A percentile compares a stretch with the other conserved stretches of the same genome.
Conservation (phyloP, 1,140 invertebrate species). For the Onthophagus taurus region DNA sequence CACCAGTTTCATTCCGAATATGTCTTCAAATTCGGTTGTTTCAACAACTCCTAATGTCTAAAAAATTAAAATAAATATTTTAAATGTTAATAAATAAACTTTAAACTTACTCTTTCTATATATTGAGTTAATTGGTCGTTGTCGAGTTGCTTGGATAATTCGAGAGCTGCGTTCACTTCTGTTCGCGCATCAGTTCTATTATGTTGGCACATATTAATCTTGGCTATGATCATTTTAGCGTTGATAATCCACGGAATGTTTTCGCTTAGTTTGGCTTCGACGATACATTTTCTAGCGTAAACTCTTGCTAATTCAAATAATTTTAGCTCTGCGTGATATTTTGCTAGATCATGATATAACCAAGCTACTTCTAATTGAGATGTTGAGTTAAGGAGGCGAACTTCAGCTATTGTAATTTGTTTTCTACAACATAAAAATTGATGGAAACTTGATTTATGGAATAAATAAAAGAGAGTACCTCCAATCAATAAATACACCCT, state of each 20-base stretch:
- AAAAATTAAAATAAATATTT: constrained; percentile 5
- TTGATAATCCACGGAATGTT: constrained; percentile 41
- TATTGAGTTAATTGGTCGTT: constrained; percentile 29
- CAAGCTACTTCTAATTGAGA: constrained; percentile 33
- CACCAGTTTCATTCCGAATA: constrained; percentile 25
- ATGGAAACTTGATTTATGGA: neutral
- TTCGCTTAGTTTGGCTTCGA: constrained; percentile 38
- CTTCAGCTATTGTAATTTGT: constrained; percentile 23
- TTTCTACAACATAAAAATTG: constrained; percentile 21
- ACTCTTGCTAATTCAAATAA: constrained; percentile 44
- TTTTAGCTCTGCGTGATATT: constrained; percentile 39
- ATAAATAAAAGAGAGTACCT: constrained; percentile 17
- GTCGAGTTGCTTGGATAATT: constrained; percentile 37
- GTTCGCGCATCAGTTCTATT: constrained; percentile 43
- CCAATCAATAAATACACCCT: constrained; percentile 27
- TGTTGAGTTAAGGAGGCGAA: constrained; percentile 25
- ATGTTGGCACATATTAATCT: constrained; percentile 42
- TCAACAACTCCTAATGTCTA: constrained; percentile 28
- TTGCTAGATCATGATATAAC: constrained; percentile 43
- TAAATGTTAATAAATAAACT: neutral
- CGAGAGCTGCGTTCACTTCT: constrained; percentile 38
- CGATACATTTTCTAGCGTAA: constrained; percentile 43
- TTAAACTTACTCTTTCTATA: constrained; percentile 17
- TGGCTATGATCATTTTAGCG: constrained; percentile 40
- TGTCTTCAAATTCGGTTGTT: constrained; percentile 28